Evolutionary conservation across 1,140 invertebrate species (phyloP), one percentile per base, ranked within the genome.

Genomic region (Phocides pigmalion): DNA sequence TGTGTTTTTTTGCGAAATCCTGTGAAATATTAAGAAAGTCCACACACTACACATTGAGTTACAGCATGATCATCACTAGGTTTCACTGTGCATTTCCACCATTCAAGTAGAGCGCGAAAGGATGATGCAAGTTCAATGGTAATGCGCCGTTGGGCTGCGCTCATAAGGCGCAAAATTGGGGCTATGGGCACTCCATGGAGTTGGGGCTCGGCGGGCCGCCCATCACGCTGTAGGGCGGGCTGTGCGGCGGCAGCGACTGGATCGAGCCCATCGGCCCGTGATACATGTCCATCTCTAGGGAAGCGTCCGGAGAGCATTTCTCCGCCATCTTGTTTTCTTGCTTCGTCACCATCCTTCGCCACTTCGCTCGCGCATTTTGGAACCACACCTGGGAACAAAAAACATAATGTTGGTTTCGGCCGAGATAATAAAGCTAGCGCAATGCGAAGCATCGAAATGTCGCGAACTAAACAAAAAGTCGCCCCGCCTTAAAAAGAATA

Each of bases 311-410:
- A 0, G 90, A 92, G 76, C 94, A 94, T 68, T 95, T 95, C 78
- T 95, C 95, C 70, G 94, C 89, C 84, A 89, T 87, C 71, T 95
- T 95, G 80, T 94, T 95, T 76, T 97, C 96, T 77, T 96, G 95
- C 81, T 97, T 97, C 77, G 97, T 94, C 90, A 97, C 95, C 94
- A 98, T 97, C 68, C 98, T 94, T 76, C 98, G 94, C 96, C 98
- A 99, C 93, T 99, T 99, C 74, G 98, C 98, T 50, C 98, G 93
- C 16, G 98, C 97, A 90, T 99, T 99, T 93, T 99, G 98, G 93
- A 99, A 99, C 98, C 98, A 99, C 49, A 99, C 98, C 98, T 99
- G 94, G 56, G 93, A 91, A 81, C 87, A 91, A 93, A 87, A 77
- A 91, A 78, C 39, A 69, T 37, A 78, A 64, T 22, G 28, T 82